Evolutionary conservation across 1,140 invertebrate genomes (phyloP), one percentile per base, ranked within the genome.

Genomic region (Drosophila kepulauana): DNA sequence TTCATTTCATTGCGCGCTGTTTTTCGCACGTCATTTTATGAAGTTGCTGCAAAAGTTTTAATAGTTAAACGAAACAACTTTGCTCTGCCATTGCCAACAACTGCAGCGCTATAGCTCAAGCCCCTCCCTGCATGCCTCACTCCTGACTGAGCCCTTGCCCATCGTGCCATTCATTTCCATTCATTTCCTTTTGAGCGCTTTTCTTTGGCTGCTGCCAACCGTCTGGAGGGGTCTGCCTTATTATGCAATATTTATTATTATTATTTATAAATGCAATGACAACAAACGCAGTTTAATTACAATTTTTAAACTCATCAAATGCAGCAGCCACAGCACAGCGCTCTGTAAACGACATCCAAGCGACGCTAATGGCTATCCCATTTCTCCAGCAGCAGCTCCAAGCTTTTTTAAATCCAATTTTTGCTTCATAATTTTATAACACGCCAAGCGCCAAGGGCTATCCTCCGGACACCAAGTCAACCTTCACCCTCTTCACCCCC

Each of bases 201-300:
- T 78, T 74, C 70, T 63, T 59, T 70, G 43, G 15, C 20, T 66
- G 46, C 11, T 15, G 15, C 15, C 33, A 41, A 57, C 5, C 54
- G 54, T 59, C 43, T 45, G 30, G 57, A 41, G 41, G 57, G 48
- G 41, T 35, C 73, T 51, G 65, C 74, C 78, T 74, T 65, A 76
- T 79, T 89, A 76, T 84, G 85, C 81, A 73, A 49, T 62, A 49
- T 49, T 88, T 71, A 82, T 87, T 85, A 87, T 70, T 77, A 73
- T 89, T 85, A 89, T 81, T 84, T 87, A 78, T 81, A 88, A 89
- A 85, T 85, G 85, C 81, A 89, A 89, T 79, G 86, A 81, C 86
- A 90, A 89, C 85, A 89, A 89, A 85, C 85, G 86, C 85, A 85
- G 86, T 89, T 89, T 89, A 89, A 89, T 89, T 89, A 85, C 85